phyloP scores from a whole-genome alignment of 2,888 invertebrate genomes.

The Oligia strigilis region DNA sequence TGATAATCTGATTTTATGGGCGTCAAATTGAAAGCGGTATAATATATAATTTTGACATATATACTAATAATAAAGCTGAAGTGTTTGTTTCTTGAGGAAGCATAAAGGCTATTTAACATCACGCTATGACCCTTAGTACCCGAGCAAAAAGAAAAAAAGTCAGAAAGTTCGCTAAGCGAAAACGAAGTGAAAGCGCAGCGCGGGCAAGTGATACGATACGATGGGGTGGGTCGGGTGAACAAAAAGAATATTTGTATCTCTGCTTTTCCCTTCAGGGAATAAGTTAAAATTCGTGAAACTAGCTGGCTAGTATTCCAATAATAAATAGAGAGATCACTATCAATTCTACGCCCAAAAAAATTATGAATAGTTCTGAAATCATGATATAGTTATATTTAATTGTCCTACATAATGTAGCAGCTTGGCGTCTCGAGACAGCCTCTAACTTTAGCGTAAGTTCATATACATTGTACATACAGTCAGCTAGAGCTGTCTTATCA shows the following conservation, averaged over 20 bases:
- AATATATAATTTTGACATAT: neutral
- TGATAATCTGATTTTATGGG: neutral
- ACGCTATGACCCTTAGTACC: no score
- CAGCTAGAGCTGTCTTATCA: constrained; percentile 11
- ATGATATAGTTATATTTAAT: constrained; percentile 43
- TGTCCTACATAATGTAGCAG: constrained; percentile 34
- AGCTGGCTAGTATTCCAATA: constrained; percentile 11
- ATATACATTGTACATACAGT: constrained; percentile 47
- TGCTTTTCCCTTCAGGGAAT: neutral
- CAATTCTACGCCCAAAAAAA: constrained; percentile 14
- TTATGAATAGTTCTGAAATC: constrained; percentile 1
- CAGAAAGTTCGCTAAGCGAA: no score
- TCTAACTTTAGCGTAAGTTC: constrained; percentile 30
- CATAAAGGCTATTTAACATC: no score
- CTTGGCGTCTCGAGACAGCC: constrained; percentile 24
- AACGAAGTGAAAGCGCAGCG: no score
- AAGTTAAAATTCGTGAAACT: neutral
- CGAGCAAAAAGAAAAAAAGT: no score
- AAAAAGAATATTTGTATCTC: neutral
- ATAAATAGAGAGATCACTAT: neutral
- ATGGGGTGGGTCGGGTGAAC: no score
- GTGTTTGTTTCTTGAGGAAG: no score
- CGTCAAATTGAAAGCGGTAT: constrained; percentile 19
- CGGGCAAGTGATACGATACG: no score
- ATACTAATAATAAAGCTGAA: no score